Evolutionary conservation across 2,888 invertebrate genomes (phyloP).

Genomic region (Himalopsyche tibetana): DNA sequence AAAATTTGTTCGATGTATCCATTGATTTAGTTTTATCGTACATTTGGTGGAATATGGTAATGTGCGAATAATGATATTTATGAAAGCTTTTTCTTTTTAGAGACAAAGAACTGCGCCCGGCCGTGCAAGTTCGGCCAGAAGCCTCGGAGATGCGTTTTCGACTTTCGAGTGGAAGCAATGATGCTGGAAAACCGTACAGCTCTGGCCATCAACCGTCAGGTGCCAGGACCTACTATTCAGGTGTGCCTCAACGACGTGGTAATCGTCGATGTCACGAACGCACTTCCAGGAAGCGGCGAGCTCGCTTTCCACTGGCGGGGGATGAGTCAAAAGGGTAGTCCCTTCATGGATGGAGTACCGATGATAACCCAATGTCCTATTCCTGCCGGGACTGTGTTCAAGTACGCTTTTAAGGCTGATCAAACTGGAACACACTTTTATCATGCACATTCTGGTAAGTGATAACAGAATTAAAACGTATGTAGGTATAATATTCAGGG

Average conservation of each 20-base stretch:
- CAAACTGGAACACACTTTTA: slow-evolving; percentile 84
- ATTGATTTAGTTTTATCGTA: too few species aligned
- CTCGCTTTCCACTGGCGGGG: slow-evolving; percentile 89
- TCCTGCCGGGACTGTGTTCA: slow-evolving; percentile 81
- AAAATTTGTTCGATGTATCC: too few species aligned
- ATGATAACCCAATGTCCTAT: slow-evolving; percentile 88
- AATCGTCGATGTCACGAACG: slow-evolving; percentile 84
- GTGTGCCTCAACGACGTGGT: slow-evolving; percentile 85
- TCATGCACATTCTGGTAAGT: slow-evolving; percentile 81
- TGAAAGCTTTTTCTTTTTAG: slow-evolving; percentile 45
- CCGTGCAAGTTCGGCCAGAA: slow-evolving; percentile 77
- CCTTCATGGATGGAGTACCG: slow-evolving; percentile 86
- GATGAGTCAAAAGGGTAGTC: slow-evolving; percentile 78
- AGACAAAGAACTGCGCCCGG: slow-evolving; percentile 69
- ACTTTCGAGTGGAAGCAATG: slow-evolving; percentile 72
- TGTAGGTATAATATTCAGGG: not conserved
- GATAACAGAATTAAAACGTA: too few species aligned
- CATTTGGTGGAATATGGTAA: too few species aligned
- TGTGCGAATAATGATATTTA: too few species aligned
- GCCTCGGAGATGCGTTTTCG: slow-evolving; percentile 72
- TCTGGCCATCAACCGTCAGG: slow-evolving; percentile 71
- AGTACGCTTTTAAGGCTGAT: slow-evolving; percentile 83
- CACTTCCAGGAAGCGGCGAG: slow-evolving; percentile 70
- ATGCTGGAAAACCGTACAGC: slow-evolving; percentile 70
- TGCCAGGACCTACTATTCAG: slow-evolving; percentile 78